Percentiles rank a stretch among this genome's conserved stretches.
Evolutionary conservation across 2,888 invertebrate genomes (phyloP).

Genomic region (Sabatieria punctata): DNA sequence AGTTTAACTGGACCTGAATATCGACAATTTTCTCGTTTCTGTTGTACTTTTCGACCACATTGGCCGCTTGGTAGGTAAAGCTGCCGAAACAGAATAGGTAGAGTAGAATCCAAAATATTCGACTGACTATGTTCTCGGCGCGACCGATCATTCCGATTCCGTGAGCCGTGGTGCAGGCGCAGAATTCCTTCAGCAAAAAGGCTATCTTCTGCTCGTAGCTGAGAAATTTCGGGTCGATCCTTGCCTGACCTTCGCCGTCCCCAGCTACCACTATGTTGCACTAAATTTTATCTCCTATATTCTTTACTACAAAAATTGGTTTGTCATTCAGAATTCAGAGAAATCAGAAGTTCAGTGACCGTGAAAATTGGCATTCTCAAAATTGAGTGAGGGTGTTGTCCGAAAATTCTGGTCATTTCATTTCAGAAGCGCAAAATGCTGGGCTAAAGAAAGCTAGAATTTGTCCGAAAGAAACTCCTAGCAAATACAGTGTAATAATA

Average conservation of each 20-base stretch:
- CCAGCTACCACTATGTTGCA: not conserved
- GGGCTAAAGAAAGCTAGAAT: too few species aligned
- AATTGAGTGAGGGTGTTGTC: too few species aligned
- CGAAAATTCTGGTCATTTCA: too few species aligned
- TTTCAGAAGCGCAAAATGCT: too few species aligned
- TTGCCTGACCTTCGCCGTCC: not conserved
- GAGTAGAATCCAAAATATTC: slow-evolving; percentile 18
- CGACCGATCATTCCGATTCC: slow-evolving; percentile 1
- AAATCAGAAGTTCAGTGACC: too few species aligned
- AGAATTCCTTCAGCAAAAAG: not conserved
- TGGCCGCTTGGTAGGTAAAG: slow-evolving; percentile 23
- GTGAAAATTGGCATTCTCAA: too few species aligned
- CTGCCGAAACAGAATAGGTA: slow-evolving; percentile 23
- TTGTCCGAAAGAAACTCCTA: too few species aligned
- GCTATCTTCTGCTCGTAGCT: not conserved
- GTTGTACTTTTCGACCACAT: slow-evolving; percentile 23
- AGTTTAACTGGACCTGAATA: too few species aligned
- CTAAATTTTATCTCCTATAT: too few species aligned
- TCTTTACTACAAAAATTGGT: too few species aligned
- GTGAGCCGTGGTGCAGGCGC: not conserved
- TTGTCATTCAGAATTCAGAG: too few species aligned
- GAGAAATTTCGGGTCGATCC: not conserved
- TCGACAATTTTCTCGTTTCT: slow-evolving; percentile 28
- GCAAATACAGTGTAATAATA: too few species aligned
- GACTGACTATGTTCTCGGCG: not conserved